These are phyloP conservation scores for Cheilosia vulpina DNA, from an alignment of 2,888 invertebrate genomes.

Conservation along the genomic window DNA sequence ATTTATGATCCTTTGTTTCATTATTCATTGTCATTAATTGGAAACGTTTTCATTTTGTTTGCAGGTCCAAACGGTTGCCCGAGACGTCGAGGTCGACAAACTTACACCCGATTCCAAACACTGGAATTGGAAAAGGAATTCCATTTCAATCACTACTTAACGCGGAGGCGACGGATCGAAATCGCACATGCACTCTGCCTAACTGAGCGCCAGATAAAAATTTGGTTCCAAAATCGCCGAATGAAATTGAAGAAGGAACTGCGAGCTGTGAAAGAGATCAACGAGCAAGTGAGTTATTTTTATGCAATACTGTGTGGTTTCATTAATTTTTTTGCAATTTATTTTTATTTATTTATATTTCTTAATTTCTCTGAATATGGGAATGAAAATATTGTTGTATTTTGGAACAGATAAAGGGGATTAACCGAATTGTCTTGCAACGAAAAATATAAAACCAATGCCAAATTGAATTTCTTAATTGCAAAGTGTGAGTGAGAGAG, in stretches of 20 bases:
- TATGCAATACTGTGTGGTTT: slow-evolving; percentile 41
- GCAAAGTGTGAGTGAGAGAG: slow-evolving; percentile 18
- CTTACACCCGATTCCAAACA: slow-evolving; percentile 99
- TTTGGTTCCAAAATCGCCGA: slow-evolving; percentile 98
- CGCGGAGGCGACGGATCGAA: slow-evolving; percentile 97
- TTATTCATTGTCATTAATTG: slow-evolving; percentile 27
- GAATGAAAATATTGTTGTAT: slow-evolving; percentile 63
- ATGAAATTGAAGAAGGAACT: slow-evolving; percentile 99
- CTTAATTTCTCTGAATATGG: slow-evolving; percentile 55
- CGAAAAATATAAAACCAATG: slow-evolving; percentile 8
- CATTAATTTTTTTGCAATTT: slow-evolving; percentile 38
- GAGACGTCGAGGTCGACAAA: slow-evolving; percentile 96
- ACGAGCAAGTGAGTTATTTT: slow-evolving; percentile 88
- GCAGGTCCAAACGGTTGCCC: slow-evolving; percentile 98
- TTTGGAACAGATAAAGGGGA: slow-evolving; percentile 60
- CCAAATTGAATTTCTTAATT: slow-evolving; percentile 51
- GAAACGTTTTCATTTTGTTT: slow-evolving; percentile 81
- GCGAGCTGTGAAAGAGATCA: slow-evolving; percentile 96
- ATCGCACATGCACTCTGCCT: slow-evolving; percentile 98
- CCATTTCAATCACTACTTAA: slow-evolving; percentile 98
- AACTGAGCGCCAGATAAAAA: slow-evolving; percentile 98
- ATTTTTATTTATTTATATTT: slow-evolving; percentile 61
- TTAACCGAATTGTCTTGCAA: slow-evolving; percentile 59
- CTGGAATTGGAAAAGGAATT: slow-evolving; percentile 99
- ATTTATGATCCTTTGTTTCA: slow-evolving; percentile 38